Conservation (phyloP, 1,140 invertebrate species). For the Sogatella furcifera region DNA sequence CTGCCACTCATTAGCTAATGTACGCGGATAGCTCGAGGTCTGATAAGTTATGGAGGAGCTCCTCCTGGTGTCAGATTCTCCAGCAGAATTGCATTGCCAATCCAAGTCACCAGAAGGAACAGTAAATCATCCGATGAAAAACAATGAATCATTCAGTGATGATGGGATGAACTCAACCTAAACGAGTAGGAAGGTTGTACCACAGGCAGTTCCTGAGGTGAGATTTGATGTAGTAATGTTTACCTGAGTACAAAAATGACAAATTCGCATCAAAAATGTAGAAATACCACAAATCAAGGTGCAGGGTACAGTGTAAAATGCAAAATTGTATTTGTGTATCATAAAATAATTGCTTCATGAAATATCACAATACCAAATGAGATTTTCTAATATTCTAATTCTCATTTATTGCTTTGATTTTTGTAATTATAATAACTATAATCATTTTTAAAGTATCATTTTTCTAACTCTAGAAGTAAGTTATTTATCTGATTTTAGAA, state of each 20-base stretch:
- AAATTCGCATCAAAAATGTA: neutral
- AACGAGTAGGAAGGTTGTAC: neutral
- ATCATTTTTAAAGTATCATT: too few species aligned
- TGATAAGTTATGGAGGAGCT: too few species aligned
- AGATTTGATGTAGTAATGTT: neutral
- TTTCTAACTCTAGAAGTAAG: too few species aligned
- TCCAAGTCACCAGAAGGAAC: too few species aligned
- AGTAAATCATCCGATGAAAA: too few species aligned
- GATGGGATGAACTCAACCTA: neutral
- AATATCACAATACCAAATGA: neutral
- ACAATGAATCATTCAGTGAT: neutral
- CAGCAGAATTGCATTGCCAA: too few species aligned
- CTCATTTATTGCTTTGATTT: too few species aligned
- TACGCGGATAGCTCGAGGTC: too few species aligned
- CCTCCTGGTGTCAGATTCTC: too few species aligned
- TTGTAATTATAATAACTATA: neutral
- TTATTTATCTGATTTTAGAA: too few species aligned
- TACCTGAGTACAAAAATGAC: neutral
- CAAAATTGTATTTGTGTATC: neutral
- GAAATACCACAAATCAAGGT: neutral
- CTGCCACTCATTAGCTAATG: too few species aligned
- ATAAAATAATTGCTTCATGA: slow-evolving; percentile 5
- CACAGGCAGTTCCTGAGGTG: neutral
- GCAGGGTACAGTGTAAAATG: neutral
- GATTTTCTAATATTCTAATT: too few species aligned